Base-by-base conservation (phyloP, 92 coral and sea anemone species). In the Parazoanthus darwini region DNA sequence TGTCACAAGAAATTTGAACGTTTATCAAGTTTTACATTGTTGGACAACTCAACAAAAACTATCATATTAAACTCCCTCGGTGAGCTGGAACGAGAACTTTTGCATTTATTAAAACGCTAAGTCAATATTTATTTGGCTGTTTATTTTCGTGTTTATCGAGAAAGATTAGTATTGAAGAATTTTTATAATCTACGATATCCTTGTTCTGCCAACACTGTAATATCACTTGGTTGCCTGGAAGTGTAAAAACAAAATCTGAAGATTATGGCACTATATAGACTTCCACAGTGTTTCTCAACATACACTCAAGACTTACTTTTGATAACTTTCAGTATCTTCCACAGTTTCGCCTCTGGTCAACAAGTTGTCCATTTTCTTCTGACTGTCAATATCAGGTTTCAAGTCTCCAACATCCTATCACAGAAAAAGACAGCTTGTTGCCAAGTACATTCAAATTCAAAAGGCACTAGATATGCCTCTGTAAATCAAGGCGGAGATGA, bases 291-390 rank as follows among this genome's bases (percentile, higher is more conserved):
- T 33, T 68, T 70, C 74, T n/a, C 74, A n/a, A n/a, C 77, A 35
- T 25, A 23, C 23, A 6, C 16, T 20, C 5, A 20, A 1, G 15
- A 14, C 51, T 66, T 89, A 95, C 98, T 93, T 93, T 79, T 95
- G 93, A 74, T 93, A 95, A 51, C 86, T 78, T 11, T 90, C 98
- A 43, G 81, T 75, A 68, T 95, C 91, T 25, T 93, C 86, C 29
- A 89, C 89, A 38, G 72, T 38, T 38, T 86, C 78, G 51, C 90
- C 94, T 89, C 81, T 89, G 63, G 91, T 92, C 35, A 95, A 79
- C 58, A 95, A 87, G 29, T 33, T 38, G 4, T 84, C 67, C 16
- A 84, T 84, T 73, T 84, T 84, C 79, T 72, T 70, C 8, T 46
- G 68, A 43, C 79, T 35, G 68, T 84, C 87, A 8, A 72, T 84